phyloP scores from a whole-genome alignment of 2,888 invertebrate species.

The Hoplodrina ambigua region DNA sequence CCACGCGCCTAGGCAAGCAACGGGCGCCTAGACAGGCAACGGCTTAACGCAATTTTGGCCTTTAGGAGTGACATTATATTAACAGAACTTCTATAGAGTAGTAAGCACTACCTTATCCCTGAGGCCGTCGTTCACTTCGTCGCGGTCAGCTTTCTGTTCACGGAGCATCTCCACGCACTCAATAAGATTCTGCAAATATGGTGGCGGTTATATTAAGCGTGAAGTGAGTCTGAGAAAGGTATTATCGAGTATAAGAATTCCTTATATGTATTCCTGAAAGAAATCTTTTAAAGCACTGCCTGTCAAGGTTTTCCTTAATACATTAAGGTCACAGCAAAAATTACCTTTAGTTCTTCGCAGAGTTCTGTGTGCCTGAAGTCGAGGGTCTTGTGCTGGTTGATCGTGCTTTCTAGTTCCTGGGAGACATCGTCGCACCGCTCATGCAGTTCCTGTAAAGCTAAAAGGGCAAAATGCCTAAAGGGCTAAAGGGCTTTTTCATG shows the following conservation, averaged over 20 bases:
- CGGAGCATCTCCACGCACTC: conserved; percentile 80
- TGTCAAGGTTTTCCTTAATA: background rate
- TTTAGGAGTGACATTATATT: too few species aligned
- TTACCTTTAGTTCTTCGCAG: conserved; percentile 74
- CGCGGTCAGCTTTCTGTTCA: conserved; percentile 83
- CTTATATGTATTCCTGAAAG: background rate
- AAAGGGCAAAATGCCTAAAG: conserved; percentile 6
- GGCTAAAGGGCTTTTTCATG: background rate
- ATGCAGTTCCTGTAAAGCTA: conserved; percentile 80
- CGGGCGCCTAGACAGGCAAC: too few species aligned
- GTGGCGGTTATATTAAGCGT: too few species aligned
- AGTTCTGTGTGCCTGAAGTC: conserved; percentile 70
- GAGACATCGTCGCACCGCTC: conserved; percentile 74
- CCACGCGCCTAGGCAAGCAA: too few species aligned
- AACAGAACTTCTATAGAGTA: too few species aligned
- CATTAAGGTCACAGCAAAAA: conserved; percentile 11
- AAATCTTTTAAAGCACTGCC: background rate
- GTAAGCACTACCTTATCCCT: conserved; percentile 77
- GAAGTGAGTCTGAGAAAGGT: too few species aligned
- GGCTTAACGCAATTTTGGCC: too few species aligned
- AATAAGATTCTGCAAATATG: conserved; percentile 71
- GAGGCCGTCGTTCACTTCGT: conserved; percentile 82
- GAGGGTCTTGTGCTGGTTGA: conserved; percentile 71
- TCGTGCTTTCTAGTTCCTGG: conserved; percentile 70
- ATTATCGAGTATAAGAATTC: background rate